Evolutionary conservation across 2,888 invertebrate genomes (phyloP).

Genomic region (Chironomus tentans): DNA sequence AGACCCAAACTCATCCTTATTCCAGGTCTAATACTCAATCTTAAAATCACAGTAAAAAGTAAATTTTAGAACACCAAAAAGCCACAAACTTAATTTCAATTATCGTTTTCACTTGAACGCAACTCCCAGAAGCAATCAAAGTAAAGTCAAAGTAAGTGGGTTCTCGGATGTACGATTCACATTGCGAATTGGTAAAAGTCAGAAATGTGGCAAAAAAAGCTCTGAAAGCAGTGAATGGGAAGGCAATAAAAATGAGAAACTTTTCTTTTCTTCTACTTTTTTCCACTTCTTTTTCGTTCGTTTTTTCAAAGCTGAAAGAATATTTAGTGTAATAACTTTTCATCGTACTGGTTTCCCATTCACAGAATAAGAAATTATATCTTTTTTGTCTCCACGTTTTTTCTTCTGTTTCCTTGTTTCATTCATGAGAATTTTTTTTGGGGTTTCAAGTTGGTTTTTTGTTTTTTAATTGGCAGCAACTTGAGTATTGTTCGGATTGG

Average conservation of each 20-base stretch:
- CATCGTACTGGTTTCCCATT: not conserved
- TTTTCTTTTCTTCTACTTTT: not conserved
- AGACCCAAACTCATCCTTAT: no score
- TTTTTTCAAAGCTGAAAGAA: not conserved
- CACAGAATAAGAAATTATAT: not conserved
- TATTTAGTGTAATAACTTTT: not conserved
- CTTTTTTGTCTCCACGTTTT: no score
- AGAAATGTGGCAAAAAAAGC: not conserved
- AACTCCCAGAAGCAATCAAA: not conserved
- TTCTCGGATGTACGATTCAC: not conserved
- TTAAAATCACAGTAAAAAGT: no score
- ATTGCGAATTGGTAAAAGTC: not conserved
- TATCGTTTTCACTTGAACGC: not conserved
- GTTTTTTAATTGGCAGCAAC: no score
- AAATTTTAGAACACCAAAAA: not conserved
- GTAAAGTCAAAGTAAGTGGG: no score
- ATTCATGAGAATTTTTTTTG: no score
- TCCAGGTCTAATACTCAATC: no score
- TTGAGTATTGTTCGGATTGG: no score
- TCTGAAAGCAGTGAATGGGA: not conserved
- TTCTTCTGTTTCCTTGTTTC: no score
- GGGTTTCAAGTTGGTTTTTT: no score
- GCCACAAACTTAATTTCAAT: not conserved
- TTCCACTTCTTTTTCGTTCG: not conserved
- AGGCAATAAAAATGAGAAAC: not conserved